A percentile compares a stretch with the other conserved stretches of the same genome.
Evolutionary conservation across 1,140 invertebrate species (phyloP).

Genomic region (Musca vetustissima): DNA sequence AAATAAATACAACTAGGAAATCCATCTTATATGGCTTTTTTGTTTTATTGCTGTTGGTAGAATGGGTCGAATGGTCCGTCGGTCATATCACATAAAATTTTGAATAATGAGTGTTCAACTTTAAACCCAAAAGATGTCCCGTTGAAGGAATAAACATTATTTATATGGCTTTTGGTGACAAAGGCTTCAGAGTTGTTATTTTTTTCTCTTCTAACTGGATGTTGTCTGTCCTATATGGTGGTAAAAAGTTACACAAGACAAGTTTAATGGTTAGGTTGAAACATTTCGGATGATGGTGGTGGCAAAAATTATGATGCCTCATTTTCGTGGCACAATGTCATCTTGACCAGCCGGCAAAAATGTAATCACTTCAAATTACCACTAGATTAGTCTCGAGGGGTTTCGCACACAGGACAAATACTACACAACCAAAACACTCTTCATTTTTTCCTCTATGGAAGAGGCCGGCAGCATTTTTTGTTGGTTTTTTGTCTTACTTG

Average conservation of each 20-base stretch:
- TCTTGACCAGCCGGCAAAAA: slow-evolving; percentile 8
- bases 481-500: background rate
- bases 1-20: slow-evolving; percentile 14
- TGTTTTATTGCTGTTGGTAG: background rate
- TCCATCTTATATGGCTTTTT: slow-evolving; percentile 1
- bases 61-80: too few species aligned
- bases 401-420: background rate
- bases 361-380: slow-evolving; percentile 24
- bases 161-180: background rate
- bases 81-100: slow-evolving; percentile 15
- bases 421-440: background rate
- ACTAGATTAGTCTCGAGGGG: slow-evolving; percentile 19
- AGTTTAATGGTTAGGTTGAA: too few species aligned
- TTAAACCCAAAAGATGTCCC: slow-evolving; percentile 15
- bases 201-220: too few species aligned
- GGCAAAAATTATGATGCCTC: too few species aligned
- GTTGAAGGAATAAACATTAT: slow-evolving; percentile 12
- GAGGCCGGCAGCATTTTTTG: background rate
- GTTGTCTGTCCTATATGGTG: too few species aligned
- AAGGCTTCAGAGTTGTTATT: too few species aligned
- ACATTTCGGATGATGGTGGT: too few species aligned
- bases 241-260: too few species aligned
- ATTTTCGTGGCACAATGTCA: background rate
- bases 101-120: slow-evolving; percentile 20
- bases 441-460: background rate